phyloP scores from a whole-genome alignment of 2,797 vertebrate genomes.

The Pagetopsis macropterus region DNA sequence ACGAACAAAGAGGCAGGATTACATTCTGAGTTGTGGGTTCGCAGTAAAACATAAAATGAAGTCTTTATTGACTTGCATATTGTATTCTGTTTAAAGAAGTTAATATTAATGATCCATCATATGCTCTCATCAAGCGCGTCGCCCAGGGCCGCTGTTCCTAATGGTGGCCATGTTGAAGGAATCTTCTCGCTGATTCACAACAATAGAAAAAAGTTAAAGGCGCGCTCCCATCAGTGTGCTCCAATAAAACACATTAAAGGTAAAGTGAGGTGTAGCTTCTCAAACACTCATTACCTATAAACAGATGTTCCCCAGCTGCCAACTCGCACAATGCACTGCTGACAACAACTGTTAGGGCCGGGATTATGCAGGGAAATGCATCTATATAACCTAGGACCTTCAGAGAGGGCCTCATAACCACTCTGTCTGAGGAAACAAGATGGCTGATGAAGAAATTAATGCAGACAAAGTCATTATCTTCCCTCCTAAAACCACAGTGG shows the following conservation, averaged over 20 bases:
- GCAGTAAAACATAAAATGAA: constrained; percentile 64
- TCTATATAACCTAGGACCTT: constrained; percentile 79
- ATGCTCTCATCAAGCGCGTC: constrained; percentile 55
- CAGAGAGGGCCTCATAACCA: constrained; percentile 80
- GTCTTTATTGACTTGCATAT: constrained; percentile 74
- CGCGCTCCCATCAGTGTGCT: constrained; percentile 69
- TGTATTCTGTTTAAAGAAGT: constrained; percentile 78
- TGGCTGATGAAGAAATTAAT: constrained; percentile 86
- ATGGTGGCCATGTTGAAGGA: constrained; percentile 67
- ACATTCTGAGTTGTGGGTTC: constrained; percentile 32
- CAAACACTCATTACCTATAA: constrained; percentile 82
- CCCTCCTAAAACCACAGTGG: constrained; percentile 84
- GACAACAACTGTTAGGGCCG: constrained; percentile 80
- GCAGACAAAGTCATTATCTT: constrained; percentile 85
- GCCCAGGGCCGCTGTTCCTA: constrained; percentile 64
- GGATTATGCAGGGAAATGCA: constrained; percentile 75
- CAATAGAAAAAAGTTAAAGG: constrained; percentile 77
- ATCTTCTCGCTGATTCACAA: constrained; percentile 73
- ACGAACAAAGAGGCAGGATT: constrained; percentile 6
- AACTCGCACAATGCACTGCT: constrained; percentile 74
- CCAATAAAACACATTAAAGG: constrained; percentile 82
- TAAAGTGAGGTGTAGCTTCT: constrained; percentile 82
- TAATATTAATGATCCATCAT: constrained; percentile 80
- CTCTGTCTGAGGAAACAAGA: constrained; percentile 87
- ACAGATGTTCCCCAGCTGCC: constrained; percentile 86